A percentile compares a stretch with the other conserved stretches of the same genome.
These are phyloP conservation scores for Brachionichthys hirsutus DNA, from an alignment of 2,113 vertebrate species.

Conservation along the genomic window DNA sequence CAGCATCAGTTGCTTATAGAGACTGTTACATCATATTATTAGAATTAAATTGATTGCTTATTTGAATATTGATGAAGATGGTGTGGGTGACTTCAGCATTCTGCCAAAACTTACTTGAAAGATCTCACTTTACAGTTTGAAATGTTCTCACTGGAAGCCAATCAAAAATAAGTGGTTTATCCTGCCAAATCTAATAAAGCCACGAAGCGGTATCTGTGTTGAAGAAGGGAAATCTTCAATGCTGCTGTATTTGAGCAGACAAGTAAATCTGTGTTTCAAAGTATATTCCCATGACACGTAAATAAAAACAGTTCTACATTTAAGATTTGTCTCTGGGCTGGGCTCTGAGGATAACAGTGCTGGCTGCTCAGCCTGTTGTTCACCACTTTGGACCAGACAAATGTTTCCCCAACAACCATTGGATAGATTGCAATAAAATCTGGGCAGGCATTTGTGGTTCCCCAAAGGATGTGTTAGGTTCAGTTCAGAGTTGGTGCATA, in stretches of 20 bases:
- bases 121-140: slow-evolving; percentile 11
- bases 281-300: background rate
- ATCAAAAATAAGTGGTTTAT: background rate
- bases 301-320: background rate
- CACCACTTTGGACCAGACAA: background rate
- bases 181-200: background rate
- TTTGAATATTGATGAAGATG: slow-evolving; percentile 14
- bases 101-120: slow-evolving; percentile 7
- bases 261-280: slow-evolving; percentile 9
- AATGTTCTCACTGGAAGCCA: background rate
- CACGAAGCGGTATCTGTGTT: background rate
- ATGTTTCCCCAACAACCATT: background rate
- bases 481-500: too few species aligned
- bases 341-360: background rate
- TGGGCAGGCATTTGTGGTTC: background rate
- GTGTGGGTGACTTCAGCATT: slow-evolving; percentile 4
- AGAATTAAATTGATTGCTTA: slow-evolving; percentile 20
- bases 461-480: background rate
- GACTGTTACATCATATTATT: slow-evolving; percentile 12
- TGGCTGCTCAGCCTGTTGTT: background rate
- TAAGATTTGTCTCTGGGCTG: background rate
- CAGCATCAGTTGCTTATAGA: slow-evolving; percentile 20
- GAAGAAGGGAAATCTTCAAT: background rate
- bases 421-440: background rate
- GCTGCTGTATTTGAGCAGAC: background rate